Evolutionary conservation across 2,113 vertebrate genomes (phyloP), one percentile per base, ranked within the genome.

Genomic region (Chloroceryle aenea): DNA sequence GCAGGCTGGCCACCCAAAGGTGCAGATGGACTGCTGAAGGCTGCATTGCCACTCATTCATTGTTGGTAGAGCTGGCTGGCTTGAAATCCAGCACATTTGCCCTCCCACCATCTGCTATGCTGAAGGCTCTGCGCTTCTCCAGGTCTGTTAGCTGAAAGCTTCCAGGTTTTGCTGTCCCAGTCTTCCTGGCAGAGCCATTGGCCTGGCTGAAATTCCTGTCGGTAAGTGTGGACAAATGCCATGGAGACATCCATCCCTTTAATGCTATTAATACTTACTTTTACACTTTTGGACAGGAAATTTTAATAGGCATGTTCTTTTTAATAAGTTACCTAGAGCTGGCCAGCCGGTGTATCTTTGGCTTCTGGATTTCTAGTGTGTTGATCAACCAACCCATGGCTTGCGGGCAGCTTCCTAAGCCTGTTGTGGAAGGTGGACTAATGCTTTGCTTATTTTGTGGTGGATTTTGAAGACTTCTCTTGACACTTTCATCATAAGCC

Each of bases 21-120:
- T 61, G 67, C 63, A 61, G 27, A 40, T 80, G 52, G 26, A 26
- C 58, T 36, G 67, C 76, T 58, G 55, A 74, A 77, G 36, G 45
- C 5, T 0, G 6, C 30, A 9, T 15, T 83, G 72, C 34, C 32
- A 12, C 38, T 90, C 75, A 30, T 9, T 76, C 27, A 2, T 12
- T 43, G 19, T 32, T 72, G 85, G 16, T 74, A 47, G 55, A 79
- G 43, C 66, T 74, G 61, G 22, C 34, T 87, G 82, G 13, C 12
- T 77, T 67, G 40, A 74, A 62, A 80, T n/a, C 10, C 63, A 77
- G 40, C 58, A 14, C 6, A 3, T 91, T 47, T 30, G 2, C 53
- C 47, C 55, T 73, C 53, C 6, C 23, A 16, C n/a, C 7, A 6
- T n/a, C 53, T 71, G 23, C 40, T 52, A 25, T 0, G 0, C 67